These are phyloP conservation scores for Erannis defoliaria DNA, from an alignment of 2,888 invertebrate species.

Conservation along the genomic window DNA sequence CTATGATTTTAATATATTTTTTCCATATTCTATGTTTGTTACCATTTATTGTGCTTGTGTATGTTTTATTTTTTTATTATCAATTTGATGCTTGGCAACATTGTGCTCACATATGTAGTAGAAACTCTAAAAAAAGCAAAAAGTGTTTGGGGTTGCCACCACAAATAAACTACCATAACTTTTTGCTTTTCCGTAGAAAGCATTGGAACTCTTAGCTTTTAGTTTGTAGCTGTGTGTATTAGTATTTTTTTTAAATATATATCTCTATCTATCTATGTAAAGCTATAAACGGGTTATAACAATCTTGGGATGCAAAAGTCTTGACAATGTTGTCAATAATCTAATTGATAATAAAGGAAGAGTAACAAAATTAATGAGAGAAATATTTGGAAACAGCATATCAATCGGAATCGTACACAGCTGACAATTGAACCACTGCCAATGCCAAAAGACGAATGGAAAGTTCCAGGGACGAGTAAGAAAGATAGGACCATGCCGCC, in stretches of 20 bases:
- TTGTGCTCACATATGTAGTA: constrained; percentile 80
- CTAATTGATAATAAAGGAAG: constrained; percentile 82
- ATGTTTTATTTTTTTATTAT: constrained; percentile 82
- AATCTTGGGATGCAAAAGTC: constrained; percentile 45
- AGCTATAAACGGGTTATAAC: constrained; percentile 58
- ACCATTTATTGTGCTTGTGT: constrained; percentile 77
- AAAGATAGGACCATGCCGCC: constrained; percentile 79
- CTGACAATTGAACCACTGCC: constrained; percentile 81
- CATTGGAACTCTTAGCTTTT: constrained; percentile 76
- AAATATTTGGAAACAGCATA: constrained; percentile 79
- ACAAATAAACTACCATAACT: constrained; percentile 57
- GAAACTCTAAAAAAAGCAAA: constrained; percentile 67
- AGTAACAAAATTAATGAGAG: constrained; percentile 60
- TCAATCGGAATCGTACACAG: constrained; percentile 83
- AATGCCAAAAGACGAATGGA: constrained; percentile 72
- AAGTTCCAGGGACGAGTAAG: constrained; percentile 68
- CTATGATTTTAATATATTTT: constrained; percentile 39
- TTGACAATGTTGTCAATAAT: constrained; percentile 83
- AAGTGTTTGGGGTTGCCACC: constrained; percentile 63
- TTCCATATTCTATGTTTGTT: constrained; percentile 38
- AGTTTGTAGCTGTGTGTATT: constrained; percentile 74
- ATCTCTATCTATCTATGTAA: constrained; percentile 58
- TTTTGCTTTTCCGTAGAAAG: constrained; percentile 81
- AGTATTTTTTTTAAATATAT: constrained; percentile 60
- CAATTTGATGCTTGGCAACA: constrained; percentile 87